Evolutionary conservation across 2,888 invertebrate genomes (phyloP), one percentile per base, ranked within the genome.

Genomic region (Orchestes rusci): DNA sequence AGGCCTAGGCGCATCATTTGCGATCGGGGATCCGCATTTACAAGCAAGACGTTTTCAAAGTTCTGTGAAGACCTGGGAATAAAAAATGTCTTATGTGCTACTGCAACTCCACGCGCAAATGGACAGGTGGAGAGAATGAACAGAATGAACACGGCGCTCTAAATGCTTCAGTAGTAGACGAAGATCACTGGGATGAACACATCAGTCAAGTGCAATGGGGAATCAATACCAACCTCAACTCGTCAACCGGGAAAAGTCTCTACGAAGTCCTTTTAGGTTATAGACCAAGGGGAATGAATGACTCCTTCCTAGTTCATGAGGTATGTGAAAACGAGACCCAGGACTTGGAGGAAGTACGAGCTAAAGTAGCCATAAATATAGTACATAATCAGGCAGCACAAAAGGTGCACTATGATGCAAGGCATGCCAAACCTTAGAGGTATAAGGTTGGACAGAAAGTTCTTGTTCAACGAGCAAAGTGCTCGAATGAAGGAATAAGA

Each of bases 31-130:
- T 43, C 48, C 17, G 47, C 51, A 37, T 56, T 48, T 39, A 57
- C 53, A 16, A 52, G 55, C 38, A 53, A 54, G 15, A 12, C 16
- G 4, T 54, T 56, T 39, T 41, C 39, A 3, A 31, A 55, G n/a
- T 54, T 35, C 35, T 52, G 52, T 23, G 7, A 32, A 1, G 32
- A 45, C 17, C 31, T 49, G 31, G 45, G 43, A 4, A 53, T 57
- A 13, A 56, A 56, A 48, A 31, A 30, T 16, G 55, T 57, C 4
- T 45, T 51, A 3, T 52, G 49, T 47, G 55, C 58, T 10, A 57
- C 56, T 2, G 51, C 59, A 1, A 58, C 59, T 16, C 55, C 55
- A 4, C 18, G 58, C 12, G 57, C 59, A 1, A 59, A 59, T 32
- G 59, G 57, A 1, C 57, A 59, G 42, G 58, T 56, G 2, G 23